A percentile compares a stretch with the other conserved stretches of the same genome.
Evolutionary conservation across 2,113 vertebrate genomes (phyloP).

Genomic region (Madoqua kirkii): DNA sequence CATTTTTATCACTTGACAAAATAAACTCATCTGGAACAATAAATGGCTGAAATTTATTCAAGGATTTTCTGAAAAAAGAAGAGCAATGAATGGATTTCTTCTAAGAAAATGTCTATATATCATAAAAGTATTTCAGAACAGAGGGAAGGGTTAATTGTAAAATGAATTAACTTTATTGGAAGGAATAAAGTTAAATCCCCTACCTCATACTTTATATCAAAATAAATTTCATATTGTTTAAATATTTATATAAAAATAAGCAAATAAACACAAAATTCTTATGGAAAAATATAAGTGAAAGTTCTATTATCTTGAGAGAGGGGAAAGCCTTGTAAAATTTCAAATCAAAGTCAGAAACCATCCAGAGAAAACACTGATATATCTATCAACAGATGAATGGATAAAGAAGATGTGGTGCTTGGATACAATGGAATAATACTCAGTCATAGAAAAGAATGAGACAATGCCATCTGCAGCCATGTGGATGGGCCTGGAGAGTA

Average conservation of each 20-base stretch:
- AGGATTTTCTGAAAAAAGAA: background rate
- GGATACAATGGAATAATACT: background rate
- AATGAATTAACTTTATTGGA: background rate
- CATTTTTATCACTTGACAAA: background rate
- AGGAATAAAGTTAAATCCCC: background rate
- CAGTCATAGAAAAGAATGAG: background rate
- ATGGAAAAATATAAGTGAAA: background rate
- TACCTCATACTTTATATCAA: background rate
- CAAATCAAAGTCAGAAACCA: background rate
- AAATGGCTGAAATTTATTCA: background rate
- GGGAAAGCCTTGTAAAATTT: background rate
- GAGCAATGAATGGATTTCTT: background rate
- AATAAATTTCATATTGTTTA: background rate
- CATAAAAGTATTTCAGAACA: background rate
- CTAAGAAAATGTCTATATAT: background rate
- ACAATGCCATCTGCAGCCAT: background rate
- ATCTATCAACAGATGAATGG: background rate
- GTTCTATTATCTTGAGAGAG: background rate
- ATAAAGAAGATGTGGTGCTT: background rate
- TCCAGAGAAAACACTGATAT: background rate
- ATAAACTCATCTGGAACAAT: constrained; percentile 2
- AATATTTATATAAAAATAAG: background rate
- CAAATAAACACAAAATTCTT: background rate
- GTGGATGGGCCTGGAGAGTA: background rate
- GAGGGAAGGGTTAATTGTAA: background rate